phyloP scores from a whole-genome alignment of 2,888 invertebrate genomes.

The Aphidoletes aphidimyza region DNA sequence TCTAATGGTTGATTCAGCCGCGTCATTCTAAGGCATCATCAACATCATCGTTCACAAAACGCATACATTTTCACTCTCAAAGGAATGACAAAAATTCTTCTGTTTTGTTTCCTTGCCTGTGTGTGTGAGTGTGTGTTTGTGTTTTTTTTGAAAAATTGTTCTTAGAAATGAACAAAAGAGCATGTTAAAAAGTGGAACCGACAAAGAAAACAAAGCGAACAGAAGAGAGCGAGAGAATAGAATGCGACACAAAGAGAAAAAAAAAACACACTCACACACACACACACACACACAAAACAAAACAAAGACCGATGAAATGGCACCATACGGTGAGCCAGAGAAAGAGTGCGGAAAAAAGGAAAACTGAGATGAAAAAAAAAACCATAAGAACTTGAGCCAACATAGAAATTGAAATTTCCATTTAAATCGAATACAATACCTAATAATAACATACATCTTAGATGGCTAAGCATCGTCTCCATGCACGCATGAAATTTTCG shows the following conservation, averaged over 20 bases:
- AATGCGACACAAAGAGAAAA: not conserved
- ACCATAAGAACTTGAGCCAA: slow-evolving; percentile 52
- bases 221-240: not conserved
- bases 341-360: no score
- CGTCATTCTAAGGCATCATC: not conserved
- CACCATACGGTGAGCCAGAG: no score
- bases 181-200: slow-evolving; percentile 9
- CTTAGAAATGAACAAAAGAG: not conserved
- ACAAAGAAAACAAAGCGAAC: not conserved
- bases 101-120: no score
- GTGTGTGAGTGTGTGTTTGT: no score
- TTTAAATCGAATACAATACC: slow-evolving; percentile 50
- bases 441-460: slow-evolving; percentile 17
- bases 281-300: not conserved
- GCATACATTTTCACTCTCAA: not conserved
- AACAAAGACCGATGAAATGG: not conserved
- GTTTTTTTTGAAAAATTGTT: slow-evolving; percentile 9
- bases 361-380: no score
- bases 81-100: not conserved
- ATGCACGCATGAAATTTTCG: not conserved
- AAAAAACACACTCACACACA: slow-evolving; percentile 1
- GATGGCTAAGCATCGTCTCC: not conserved
- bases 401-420: slow-evolving; percentile 54
- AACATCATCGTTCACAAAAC: not conserved
- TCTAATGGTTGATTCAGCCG: not conserved